These are phyloP conservation scores for Gastracanthus pulcherrimus DNA, from an alignment of 2,888 invertebrate genomes.

Conservation along the genomic window DNA sequence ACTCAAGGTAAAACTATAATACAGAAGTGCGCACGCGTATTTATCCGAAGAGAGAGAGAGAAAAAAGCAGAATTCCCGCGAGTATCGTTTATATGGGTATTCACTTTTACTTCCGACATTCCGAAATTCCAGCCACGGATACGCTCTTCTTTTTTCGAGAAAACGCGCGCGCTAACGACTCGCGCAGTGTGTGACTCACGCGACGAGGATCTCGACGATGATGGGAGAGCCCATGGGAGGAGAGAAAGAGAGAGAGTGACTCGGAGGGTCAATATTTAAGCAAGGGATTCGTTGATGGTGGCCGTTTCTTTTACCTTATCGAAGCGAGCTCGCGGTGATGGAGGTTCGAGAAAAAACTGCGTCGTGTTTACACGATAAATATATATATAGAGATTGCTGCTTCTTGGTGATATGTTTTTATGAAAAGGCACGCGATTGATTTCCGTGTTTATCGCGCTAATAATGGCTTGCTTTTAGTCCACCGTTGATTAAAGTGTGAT, in stretches of 20 bases:
- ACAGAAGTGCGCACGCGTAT: background rate
- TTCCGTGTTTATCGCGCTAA: background rate
- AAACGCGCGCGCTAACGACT: no score
- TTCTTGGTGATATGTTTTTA: no score
- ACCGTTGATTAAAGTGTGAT: no score
- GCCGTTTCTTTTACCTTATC: background rate
- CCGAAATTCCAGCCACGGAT: constrained; percentile 26
- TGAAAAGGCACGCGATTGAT: no score
- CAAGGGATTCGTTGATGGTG: constrained; percentile 1
- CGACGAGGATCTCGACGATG: constrained; percentile 17
- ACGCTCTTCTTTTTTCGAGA: constrained; percentile 11
- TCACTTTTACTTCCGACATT: constrained; percentile 29
- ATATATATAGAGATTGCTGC: background rate
- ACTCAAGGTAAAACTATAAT: background rate
- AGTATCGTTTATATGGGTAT: background rate
- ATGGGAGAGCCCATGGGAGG: no score
- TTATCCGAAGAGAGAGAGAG: background rate
- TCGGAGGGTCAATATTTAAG: constrained; percentile 19
- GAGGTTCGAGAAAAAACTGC: background rate
- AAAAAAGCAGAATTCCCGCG: no score
- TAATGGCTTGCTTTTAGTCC: background rate
- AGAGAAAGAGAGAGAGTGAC: background rate
- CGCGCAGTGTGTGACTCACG: constrained; percentile 34
- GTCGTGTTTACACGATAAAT: constrained; percentile 4
- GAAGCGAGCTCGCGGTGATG: background rate